Evolutionary conservation across 2,797 vertebrate genomes (phyloP), one percentile per base, ranked within the genome.

Genomic region (Melanotaenia boesemani): DNA sequence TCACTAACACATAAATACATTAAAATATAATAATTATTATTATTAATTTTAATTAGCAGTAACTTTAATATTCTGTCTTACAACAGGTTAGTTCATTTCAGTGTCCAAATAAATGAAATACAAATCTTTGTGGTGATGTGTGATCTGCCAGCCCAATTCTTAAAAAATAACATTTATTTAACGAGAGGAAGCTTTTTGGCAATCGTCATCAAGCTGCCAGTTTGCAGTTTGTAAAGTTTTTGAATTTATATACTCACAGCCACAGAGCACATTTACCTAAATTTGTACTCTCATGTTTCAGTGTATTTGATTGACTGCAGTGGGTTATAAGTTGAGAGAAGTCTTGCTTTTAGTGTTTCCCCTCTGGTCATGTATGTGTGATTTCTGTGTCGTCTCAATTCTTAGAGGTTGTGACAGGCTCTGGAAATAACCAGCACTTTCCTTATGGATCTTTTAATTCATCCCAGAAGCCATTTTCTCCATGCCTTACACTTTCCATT

Each of bases 331-430:
- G 60, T 65, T 41, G 48, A 76, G 81, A 64, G 46, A 79, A 72
- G 58, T 65, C 64, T 75, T 82, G 62, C 56, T 73, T 79, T 81
- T 70, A 67, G 5, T 76, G 70, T 84, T 88, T 81, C 63, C 76
- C 76, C 67, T 67, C 75, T 39, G 60, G 52, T 87, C 68, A 65
- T 81, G 60, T 67, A 78, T 82, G 66, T 83, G 76, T 75, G 73
- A 83, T 85, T 67, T 77, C 84, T 92, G 89, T 74, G 75, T 76
- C 80, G 60, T 83, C 69, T 90, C 87, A 89, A 76, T 71, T 85
- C 79, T 79, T 86, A 89, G 57, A 72, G 79, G 56, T 81, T 82
- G 28, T 91, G 91, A 88, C 85, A 90, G 74, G 72, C 74, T 81
- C 82, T 91, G 89, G 88, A 89, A 84, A 80, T 82, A 63, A 64